Conservation (phyloP, 2,797 vertebrate genomes). For the Ispidina picta region DNA sequence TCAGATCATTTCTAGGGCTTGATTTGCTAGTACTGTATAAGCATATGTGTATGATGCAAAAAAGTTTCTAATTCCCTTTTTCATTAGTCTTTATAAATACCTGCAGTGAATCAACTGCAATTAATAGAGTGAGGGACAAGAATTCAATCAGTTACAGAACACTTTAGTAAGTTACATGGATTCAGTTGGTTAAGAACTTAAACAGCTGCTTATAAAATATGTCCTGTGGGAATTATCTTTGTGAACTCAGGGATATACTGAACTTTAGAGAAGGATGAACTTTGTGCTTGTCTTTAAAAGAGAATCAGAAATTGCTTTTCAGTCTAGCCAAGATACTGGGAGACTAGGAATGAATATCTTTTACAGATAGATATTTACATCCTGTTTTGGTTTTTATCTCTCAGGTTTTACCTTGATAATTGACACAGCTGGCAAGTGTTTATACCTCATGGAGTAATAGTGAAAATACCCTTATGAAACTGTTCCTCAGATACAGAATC, state of each 20-base stretch:
- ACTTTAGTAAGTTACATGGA: not conserved
- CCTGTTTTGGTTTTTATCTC: not conserved
- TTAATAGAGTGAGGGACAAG: not conserved
- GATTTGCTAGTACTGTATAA: not conserved
- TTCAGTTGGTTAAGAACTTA: not conserved
- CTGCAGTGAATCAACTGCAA: not conserved
- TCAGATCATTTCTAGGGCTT: not conserved
- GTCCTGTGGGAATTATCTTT: not conserved
- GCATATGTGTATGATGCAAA: accelerated
- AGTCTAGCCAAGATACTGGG: not conserved
- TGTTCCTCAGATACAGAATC: not conserved
- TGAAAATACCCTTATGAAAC: not conserved
- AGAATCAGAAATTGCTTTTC: not conserved
- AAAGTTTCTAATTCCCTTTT: not conserved
- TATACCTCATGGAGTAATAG: too few species aligned
- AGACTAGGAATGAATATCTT: not conserved
- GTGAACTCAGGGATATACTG: not conserved
- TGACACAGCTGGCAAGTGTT: not conserved
- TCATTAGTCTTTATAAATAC: not conserved
- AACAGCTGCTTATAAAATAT: not conserved
- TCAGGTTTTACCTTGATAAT: not conserved
- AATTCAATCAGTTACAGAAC: not conserved
- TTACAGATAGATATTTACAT: not conserved
- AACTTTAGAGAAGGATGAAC: slow-evolving; percentile 1
- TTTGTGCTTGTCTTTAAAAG: not conserved